Base-by-base conservation (phyloP, 2,113 vertebrate genomes). In the Sceloporus undulatus region DNA sequence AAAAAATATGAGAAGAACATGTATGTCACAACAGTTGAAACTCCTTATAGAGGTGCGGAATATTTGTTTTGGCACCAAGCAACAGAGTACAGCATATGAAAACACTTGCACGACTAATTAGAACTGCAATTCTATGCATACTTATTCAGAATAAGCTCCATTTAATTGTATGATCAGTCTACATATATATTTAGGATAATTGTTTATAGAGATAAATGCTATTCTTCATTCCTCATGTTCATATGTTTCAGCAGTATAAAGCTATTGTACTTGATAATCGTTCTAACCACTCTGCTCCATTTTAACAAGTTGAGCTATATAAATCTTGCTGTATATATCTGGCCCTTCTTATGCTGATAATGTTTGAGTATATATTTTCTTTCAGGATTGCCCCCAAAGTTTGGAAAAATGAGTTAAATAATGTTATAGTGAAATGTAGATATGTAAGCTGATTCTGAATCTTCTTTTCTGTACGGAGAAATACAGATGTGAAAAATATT, bases 1-100 rank as follows among this genome's bases (percentile, higher is more conserved):
- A 98, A 97, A 95, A 97, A 94, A 75, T 96, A 97, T 38, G 97
- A 98, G 90, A 98, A 97, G 94, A 97, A 94, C 73, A 91, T 96
- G 19, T 98, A 97, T 3, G 96, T 98, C 89, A 96, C 98, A 91
- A 96, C 98, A 85, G 96, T 97, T 48, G 97, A 97, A 87, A 96
- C 97, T 91, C 94, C 97, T 0, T 97, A 95, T 86, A 97, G 96
- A 98, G 98, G 99, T 98, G 94, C 91, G 91, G 66, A 23, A 7
- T 18, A 21, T 13, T 18, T 82, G 76, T 65, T 87, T 89, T 5
- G 13, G 68, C 59, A 34, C 5, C n/a, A 27, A 75, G 56, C 6
- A n/a, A 62, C 11, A 48, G 34, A 75, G 27, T 82, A 48, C 76
- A 76, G 56, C 21, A 29, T 62, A 62, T 82, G 38, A 9, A 62